These are phyloP conservation scores for Tachycineta bicolor DNA, from an alignment of 2,113 vertebrate species.

Conservation along the genomic window DNA sequence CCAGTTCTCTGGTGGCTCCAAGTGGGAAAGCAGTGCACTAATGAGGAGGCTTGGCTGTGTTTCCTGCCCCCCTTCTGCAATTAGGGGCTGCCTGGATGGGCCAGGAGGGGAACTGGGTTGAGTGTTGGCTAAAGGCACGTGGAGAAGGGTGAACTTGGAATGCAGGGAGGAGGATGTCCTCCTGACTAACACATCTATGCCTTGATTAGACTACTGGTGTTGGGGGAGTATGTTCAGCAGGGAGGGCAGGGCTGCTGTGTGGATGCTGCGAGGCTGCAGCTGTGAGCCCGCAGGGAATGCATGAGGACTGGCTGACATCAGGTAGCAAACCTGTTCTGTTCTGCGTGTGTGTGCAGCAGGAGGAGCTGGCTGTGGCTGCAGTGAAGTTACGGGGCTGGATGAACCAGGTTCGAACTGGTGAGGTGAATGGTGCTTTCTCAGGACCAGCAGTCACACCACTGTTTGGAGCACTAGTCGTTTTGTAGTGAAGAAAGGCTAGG, in stretches of 20 bases:
- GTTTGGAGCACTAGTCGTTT: not conserved
- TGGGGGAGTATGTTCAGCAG: fast-evolving
- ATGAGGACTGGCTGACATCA: fast-evolving
- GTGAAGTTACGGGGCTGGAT: not conserved
- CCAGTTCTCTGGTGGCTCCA: not conserved
- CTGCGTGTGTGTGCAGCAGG: not conserved
- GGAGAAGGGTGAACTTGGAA: not conserved
- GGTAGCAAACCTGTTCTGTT: not conserved
- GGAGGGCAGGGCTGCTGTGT: not conserved
- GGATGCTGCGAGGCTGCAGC: not conserved
- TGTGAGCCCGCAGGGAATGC: not conserved
- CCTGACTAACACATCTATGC: not conserved
- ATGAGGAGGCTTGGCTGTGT: not conserved
- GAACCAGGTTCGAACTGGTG: not conserved
- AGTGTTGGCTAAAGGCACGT: fast-evolving
- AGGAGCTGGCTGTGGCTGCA: not conserved
- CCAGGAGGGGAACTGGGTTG: not conserved
- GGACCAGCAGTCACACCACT: fast-evolving
- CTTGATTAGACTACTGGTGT: not conserved
- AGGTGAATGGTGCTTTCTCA: not conserved
- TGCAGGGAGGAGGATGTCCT: not conserved
- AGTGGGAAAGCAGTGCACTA: not conserved
- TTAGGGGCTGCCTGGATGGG: fast-evolving
- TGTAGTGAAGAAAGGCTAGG: not conserved
- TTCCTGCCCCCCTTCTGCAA: not conserved